Base-by-base conservation (phyloP, 2,888 invertebrate species). In the Rotaria sp. region DNA sequence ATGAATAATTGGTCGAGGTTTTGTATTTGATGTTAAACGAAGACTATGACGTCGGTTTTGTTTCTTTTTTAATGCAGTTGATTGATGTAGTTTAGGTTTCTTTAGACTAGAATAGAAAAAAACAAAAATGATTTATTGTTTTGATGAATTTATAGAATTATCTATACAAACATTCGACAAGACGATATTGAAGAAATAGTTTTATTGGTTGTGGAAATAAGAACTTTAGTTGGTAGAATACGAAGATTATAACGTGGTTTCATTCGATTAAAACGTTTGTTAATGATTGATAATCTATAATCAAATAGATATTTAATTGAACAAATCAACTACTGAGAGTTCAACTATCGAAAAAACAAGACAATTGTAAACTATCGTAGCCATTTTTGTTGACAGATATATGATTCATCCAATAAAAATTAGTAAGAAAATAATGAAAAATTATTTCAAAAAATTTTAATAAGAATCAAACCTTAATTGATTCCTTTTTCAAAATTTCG, bases 171-270 rank as follows among this genome's bases (percentile, higher is more conserved):
- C 67, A 67, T 35, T 67, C 35, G 67, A 67, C 38, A n/a, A 35
- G 67, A 67, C 26, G 55, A 26, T 55, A 11, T 55, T 55, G 26
- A 26, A 26, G 55, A 7, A 55, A 1, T 55, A 5, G 15, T 38
- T 67, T 67, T 67, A 18, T 67, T 67, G 35, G 35, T 67, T 35
- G 30, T 30, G 7, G 67, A 67, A 35, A 67, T 4, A 67, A 13
- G 21, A 2, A 13, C 2, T 67, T 67, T 67, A 67, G 35, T 21
- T 35, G 67, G 21, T 8, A 38, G 67, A 67, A 35, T 67, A 35
- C 67, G 67, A 67, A 67, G 67, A 67, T 67, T 67, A 67, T 67
- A 67, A 35, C 67, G 67, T 18, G 67, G 67, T 30, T 67, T 67
- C 67, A 67, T 67, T 67, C 67, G 30, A 67, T 35, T 15, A 35